These are phyloP conservation scores for Actenoides hombroni DNA, from an alignment of 2,113 vertebrate species.

Conservation along the genomic window DNA sequence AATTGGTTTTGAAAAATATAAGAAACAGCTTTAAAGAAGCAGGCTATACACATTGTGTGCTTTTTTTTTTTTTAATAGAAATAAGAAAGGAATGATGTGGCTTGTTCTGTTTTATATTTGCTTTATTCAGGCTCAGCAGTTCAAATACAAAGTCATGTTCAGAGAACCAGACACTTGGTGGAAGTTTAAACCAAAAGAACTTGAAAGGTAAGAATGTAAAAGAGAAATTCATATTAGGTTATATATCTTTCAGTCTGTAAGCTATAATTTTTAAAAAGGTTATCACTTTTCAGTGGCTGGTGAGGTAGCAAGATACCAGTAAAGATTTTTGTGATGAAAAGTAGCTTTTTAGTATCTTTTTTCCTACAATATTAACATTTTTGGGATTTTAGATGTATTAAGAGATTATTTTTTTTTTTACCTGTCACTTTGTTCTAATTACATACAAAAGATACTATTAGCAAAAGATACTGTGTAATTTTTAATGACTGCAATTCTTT, in stretches of 20 bases:
- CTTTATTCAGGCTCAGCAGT: slow-evolving; percentile 84
- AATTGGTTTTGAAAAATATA: neutral
- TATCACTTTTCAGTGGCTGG: accelerated
- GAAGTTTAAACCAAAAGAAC: slow-evolving; percentile 92
- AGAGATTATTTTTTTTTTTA: neutral
- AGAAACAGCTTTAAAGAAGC: neutral
- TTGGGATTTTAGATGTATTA: neutral
- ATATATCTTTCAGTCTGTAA: neutral
- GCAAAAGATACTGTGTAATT: neutral
- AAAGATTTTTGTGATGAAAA: neutral
- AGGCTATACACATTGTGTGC: neutral
- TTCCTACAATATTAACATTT: neutral
- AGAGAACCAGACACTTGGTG: slow-evolving; percentile 96
- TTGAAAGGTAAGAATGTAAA: slow-evolving; percentile 85
- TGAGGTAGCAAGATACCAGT: neutral
- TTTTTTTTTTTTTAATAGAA: neutral
- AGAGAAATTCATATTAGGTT: neutral
- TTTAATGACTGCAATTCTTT: neutral
- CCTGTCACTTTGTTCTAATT: neutral
- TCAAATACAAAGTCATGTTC: slow-evolving; percentile 91
- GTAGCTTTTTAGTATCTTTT: neutral
- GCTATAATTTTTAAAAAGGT: neutral
- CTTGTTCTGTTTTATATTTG: neutral
- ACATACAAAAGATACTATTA: neutral
- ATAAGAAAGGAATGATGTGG: slow-evolving; percentile 2